Evolutionary conservation across 2,113 vertebrate genomes (phyloP), one percentile per base, ranked within the genome.

Genomic region (Pachycephala philippinensis): DNA sequence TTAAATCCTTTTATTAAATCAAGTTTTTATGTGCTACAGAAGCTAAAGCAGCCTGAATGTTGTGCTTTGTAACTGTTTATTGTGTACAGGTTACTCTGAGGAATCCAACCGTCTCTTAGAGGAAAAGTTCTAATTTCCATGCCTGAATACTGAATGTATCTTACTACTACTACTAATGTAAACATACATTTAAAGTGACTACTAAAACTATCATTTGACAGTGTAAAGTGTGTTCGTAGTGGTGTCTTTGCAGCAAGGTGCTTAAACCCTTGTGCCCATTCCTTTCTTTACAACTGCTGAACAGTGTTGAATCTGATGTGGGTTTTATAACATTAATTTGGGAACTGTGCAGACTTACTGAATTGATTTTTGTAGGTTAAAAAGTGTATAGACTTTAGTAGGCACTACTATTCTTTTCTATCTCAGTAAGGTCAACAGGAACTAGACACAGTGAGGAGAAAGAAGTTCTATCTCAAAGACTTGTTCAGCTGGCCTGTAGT

Each of bases 401-500:
- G 27, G 14, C 39, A 70, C 12, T 69, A 57, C 17, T 87, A 2
- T 35, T 69, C 24, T 56, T 30, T 86, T 53, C 6, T 68, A 3
- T 70, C 28, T 42, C 18, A 45, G 19, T 47, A 20, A 71, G 20
- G 17, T 56, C 45, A 83, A 74, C 4, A 31, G 31, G 6, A 83
- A 60, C 10, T 40, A 83, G 37, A 85, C 27, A 59, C 1, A 66
- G 53, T 63, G 23, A 59, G 20, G 24, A 68, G 11, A 83, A 76
- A 80, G 74, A 21, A 22, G 2, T 15, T 71, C 8, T 59, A 9
- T 20, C 24, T 81, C 24, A 64, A 79, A 84, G 52, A 56, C 21
- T 47, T 0, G 1, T 70, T 63, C 15, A 42, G 15, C 14, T 39
- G 33, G 13, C 22, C 66, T 2, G 0, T 11, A 30, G 28, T 65